These are phyloP conservation scores for Pyrgus malvae DNA, from an alignment of 2,888 invertebrate genomes.

Conservation along the genomic window DNA sequence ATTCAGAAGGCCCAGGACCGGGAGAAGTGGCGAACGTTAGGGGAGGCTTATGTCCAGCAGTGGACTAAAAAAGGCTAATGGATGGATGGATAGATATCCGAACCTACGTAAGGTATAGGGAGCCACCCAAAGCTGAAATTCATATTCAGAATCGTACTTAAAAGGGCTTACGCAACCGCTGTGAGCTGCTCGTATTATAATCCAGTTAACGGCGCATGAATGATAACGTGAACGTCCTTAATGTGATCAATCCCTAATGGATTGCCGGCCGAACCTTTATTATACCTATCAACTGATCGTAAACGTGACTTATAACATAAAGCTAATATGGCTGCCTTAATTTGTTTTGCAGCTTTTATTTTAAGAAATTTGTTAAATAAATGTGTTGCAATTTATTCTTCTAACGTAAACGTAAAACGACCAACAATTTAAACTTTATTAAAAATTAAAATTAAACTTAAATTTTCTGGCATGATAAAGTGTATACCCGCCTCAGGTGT, in stretches of 20 bases:
- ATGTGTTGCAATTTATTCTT: too few relatives aligned
- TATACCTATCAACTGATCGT: not conserved
- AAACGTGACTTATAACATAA: not conserved
- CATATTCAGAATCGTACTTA: not conserved
- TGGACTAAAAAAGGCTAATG: not conserved
- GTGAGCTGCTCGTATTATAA: not conserved
- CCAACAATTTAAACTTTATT: too few relatives aligned
- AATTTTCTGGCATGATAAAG: too few relatives aligned
- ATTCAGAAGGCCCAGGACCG: too few relatives aligned
- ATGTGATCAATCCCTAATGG: slow-evolving; percentile 13
- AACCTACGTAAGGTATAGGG: not conserved
- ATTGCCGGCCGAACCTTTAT: slow-evolving; percentile 3
- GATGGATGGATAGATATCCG: not conserved
- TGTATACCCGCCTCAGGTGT: too few relatives aligned
- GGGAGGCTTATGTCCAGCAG: too few relatives aligned
- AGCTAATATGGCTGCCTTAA: too few relatives aligned
- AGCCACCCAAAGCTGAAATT: not conserved
- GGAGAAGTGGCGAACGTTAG: too few relatives aligned
- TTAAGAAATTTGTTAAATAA: too few relatives aligned
- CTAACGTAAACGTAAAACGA: too few relatives aligned
- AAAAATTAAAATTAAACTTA: too few relatives aligned
- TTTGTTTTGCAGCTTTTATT: too few relatives aligned
- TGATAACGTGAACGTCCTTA: slow-evolving; percentile 7
- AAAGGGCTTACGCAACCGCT: not conserved
- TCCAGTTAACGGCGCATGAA: not conserved